These are phyloP conservation scores for Sarcophaga peregrina DNA, from an alignment of 1,140 invertebrate genomes.

Conservation along the genomic window DNA sequence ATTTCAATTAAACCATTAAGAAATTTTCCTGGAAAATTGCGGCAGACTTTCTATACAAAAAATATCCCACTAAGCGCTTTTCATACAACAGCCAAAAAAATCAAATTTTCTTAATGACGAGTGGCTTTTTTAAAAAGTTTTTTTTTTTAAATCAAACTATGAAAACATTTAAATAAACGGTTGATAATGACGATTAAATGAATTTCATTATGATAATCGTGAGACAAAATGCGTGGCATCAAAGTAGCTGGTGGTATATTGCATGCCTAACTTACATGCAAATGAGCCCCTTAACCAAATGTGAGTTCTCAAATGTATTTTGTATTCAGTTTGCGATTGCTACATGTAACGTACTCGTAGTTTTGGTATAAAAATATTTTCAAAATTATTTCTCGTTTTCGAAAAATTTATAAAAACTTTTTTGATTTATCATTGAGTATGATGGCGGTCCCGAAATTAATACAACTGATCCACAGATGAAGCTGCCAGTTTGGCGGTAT, in stretches of 20 bases:
- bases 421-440: too few relatives aligned
- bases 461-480: too few relatives aligned
- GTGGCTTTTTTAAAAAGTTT: too few relatives aligned
- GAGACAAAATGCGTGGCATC: conserved; percentile 25
- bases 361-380: neutral
- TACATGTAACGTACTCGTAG: too few relatives aligned
- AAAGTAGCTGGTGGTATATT: conserved; percentile 11
- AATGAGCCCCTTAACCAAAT: conserved; percentile 56
- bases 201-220: conserved; percentile 1
- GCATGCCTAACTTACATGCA: conserved; percentile 56
- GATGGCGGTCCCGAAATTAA: too few relatives aligned
- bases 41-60: conserved; percentile 24
- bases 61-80: neutral
- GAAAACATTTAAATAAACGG: too few relatives aligned
- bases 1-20: conserved; percentile 57
- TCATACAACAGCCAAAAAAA: conserved; percentile 14
- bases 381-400: neutral
- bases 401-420: neutral
- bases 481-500: too few relatives aligned
- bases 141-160: too few relatives aligned
- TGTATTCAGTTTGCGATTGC: neutral
- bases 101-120: conserved; percentile 34
- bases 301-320: conserved; percentile 20
- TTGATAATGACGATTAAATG: too few relatives aligned
- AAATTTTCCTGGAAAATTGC: conserved; percentile 58